phyloP scores from a whole-genome alignment of 2,888 invertebrate species.

The Gari tellinella region DNA sequence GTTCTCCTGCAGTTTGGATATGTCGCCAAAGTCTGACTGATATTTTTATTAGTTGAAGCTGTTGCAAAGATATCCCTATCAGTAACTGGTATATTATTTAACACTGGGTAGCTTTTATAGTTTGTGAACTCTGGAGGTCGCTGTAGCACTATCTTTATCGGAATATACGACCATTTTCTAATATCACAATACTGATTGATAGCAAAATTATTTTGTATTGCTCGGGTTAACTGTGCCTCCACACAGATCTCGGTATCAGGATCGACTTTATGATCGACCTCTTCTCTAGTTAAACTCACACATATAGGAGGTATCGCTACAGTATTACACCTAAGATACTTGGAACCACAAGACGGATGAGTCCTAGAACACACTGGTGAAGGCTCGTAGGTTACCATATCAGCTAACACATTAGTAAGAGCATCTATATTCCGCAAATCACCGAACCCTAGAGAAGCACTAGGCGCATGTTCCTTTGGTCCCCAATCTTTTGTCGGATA shows the following conservation, averaged over 20 bases:
- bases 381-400: slow-evolving; percentile 54
- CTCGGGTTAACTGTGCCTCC: slow-evolving; percentile 41
- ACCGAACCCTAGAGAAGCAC: slow-evolving; percentile 47
- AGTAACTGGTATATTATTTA: slow-evolving; percentile 44
- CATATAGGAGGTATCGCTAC: slow-evolving; percentile 40
- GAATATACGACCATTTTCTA: slow-evolving; percentile 55
- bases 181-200: slow-evolving; percentile 60
- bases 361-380: slow-evolving; percentile 44
- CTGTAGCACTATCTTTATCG: slow-evolving; percentile 53
- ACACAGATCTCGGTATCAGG: slow-evolving; percentile 40
- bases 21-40: slow-evolving; percentile 37
- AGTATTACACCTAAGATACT: slow-evolving; percentile 51
- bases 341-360: slow-evolving; percentile 53
- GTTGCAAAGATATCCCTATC: slow-evolving; percentile 52
- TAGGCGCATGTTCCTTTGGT: slow-evolving; percentile 36
- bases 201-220: slow-evolving; percentile 56
- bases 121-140: slow-evolving; percentile 55
- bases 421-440: slow-evolving; percentile 58
- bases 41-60: slow-evolving; percentile 39
- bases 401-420: slow-evolving; percentile 53
- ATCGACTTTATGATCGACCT: slow-evolving; percentile 21
- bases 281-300: slow-evolving; percentile 52
- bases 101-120: slow-evolving; percentile 55
- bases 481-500: slow-evolving; percentile 50
- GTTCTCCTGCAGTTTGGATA: slow-evolving; percentile 52